Evolutionary conservation across 37 sponge, comb jelly and placozoan species (phyloP), one percentile per base, ranked within the genome.

Genomic region (Halichondria panicea): DNA sequence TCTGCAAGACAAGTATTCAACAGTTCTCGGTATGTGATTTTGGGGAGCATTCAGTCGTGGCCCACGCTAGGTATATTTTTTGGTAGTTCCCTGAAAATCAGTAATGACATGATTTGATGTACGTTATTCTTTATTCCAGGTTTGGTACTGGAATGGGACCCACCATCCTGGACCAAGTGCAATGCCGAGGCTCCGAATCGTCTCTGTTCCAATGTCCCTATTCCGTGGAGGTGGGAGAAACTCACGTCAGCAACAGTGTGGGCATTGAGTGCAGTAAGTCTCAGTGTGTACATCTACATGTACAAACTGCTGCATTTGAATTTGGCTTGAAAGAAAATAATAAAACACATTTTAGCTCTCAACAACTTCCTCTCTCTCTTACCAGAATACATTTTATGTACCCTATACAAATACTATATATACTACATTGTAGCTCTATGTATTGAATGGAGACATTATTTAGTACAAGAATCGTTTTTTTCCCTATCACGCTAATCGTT

Each of bases 181-280:
- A 37, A 3, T 79, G 80, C 28, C 33, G 43, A 24, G 80, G 80
- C 13, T 58, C 36, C 61, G 80, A 79, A 38, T 36, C 12, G 7
- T 8, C 9, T 36, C 18, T 64, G 36, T 22, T 28, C 39, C 12
- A 64, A 7, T 64, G 74, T 55, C 74, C 57, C 33, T 59, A 72
- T 22, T 4, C n/a, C n/a, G n/a, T n/a, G n/a, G n/a, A 4, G 21
- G 38, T 72, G 58, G 57, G 22, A 4, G 38, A 9, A 28, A 4
- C 6, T 4, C 30, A 64, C 65, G 30, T 36, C 38, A 64, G 37
- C 22, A 41, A 55, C 42, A 25, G n/a, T 27, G 60, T 73, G 34
- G 55, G 59, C 7, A 36, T 73, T 32, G 41, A 56, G 21, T 73
- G 74, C 43, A 38, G 74, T 73, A 73, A 32, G 74, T 11, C 18